These are phyloP conservation scores for Chroicocephalus ridibundus DNA, from an alignment of 2,113 vertebrate species.

Conservation along the genomic window DNA sequence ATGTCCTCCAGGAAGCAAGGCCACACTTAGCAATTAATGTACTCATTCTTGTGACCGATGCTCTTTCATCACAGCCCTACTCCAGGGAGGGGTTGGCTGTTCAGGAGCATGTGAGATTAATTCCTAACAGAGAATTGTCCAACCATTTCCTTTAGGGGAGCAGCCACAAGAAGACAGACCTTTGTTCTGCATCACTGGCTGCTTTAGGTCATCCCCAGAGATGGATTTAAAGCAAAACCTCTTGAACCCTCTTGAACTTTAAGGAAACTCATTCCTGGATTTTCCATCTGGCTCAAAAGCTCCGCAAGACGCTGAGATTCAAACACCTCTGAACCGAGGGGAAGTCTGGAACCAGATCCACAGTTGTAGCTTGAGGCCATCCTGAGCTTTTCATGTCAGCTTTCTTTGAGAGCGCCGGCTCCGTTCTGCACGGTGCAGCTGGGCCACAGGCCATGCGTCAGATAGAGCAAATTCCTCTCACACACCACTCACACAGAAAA, in stretches of 20 bases:
- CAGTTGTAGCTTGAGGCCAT: conserved; percentile 41
- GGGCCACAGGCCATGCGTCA: neutral
- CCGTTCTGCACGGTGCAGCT: neutral
- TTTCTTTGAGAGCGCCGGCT: neutral
- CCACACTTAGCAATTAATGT: neutral
- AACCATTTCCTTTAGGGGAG: conserved; percentile 8
- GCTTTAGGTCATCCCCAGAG: conserved; percentile 51
- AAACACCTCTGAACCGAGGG: conserved; percentile 39
- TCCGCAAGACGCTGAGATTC: conserved; percentile 25
- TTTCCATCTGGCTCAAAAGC: conserved; percentile 55
- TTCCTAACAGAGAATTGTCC: conserved; percentile 31
- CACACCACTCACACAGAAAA: conserved; percentile 4
- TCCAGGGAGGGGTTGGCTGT: conserved; percentile 1
- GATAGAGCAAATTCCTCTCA: conserved; percentile 12
- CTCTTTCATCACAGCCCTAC: neutral
- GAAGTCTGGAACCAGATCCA: conserved; percentile 45
- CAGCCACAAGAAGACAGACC: neutral
- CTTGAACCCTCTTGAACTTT: conserved; percentile 60
- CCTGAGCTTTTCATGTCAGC: conserved; percentile 44
- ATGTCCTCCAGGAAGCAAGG: neutral
- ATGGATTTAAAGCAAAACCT: conserved; percentile 49
- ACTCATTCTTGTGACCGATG: neutral
- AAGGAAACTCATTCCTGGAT: conserved; percentile 44
- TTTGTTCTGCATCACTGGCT: conserved; percentile 37
- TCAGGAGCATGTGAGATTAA: conserved; percentile 15